phyloP scores from a whole-genome alignment of 2,113 vertebrate species.

The Gasterosteus nipponicus region DNA sequence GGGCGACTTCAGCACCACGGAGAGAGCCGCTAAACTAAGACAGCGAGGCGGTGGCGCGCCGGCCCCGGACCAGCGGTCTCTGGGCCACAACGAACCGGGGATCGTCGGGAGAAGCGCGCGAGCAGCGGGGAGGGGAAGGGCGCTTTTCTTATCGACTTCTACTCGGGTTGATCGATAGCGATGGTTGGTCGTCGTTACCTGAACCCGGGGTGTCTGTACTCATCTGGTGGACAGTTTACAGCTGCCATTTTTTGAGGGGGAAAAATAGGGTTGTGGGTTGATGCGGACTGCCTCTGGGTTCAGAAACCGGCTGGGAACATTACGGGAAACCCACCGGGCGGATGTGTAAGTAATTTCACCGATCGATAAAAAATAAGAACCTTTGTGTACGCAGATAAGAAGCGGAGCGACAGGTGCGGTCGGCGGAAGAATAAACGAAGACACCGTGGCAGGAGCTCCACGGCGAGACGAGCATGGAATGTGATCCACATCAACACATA shows the following conservation, averaged over 20 bases:
- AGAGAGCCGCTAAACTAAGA: conserved; percentile 61
- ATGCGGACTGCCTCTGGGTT: background rate
- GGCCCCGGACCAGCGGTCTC: background rate
- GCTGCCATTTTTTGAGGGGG: conserved; percentile 29
- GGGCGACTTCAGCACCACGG: conserved; percentile 80
- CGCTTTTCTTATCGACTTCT: conserved; percentile 23
- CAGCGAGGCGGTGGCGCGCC: conserved; percentile 39
- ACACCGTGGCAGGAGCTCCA: background rate
- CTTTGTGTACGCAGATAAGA: conserved; percentile 40
- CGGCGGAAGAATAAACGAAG: conserved; percentile 5
- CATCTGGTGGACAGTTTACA: background rate
- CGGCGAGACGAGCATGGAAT: background rate
- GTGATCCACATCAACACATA: background rate
- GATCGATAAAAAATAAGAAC: conserved; percentile 9
- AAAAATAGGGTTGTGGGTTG: conserved; percentile 18
- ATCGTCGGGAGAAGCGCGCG: background rate
- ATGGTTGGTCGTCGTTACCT: conserved; percentile 33
- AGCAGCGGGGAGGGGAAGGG: conserved; percentile 1
- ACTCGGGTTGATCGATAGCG: conserved; percentile 14
- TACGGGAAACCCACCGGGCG: conserved; percentile 23
- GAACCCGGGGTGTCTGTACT: background rate
- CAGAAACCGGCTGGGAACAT: background rate
- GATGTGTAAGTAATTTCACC: conserved; percentile 39
- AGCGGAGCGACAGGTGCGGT: conserved; percentile 63
- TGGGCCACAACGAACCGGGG: background rate